Conservation (phyloP, 2,888 invertebrate species). For the Apamea anceps region DNA sequence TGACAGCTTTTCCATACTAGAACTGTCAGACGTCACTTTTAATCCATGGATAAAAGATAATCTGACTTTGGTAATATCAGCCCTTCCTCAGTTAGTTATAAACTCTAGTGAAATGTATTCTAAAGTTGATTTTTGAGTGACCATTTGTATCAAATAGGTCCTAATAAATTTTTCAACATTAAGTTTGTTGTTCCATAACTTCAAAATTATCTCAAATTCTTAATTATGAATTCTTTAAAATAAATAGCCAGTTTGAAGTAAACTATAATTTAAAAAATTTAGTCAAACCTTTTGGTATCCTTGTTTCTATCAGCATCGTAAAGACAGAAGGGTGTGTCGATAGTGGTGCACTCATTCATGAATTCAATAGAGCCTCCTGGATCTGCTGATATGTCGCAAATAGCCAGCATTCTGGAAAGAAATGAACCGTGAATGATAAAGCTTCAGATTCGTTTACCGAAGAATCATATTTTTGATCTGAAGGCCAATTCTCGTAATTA, state of each 20-base stretch:
- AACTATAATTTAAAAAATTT: background rate
- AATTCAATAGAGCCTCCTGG: conserved; percentile 99
- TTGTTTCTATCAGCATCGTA: conserved; percentile 99
- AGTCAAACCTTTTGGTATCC: conserved; percentile 95
- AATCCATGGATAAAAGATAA: background rate
- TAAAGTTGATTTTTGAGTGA: background rate
- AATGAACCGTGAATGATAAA: background rate
- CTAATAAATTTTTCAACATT: background rate
- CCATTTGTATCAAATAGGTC: background rate
- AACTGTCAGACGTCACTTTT: background rate
- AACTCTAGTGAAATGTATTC: background rate
- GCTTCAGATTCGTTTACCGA: accelerated
- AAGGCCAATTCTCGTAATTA: too few relatives aligned
- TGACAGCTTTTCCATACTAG: background rate
- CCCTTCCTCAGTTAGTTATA: too few relatives aligned
- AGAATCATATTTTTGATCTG: background rate
- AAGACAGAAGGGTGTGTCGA: conserved; percentile 99
- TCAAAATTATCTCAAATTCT: background rate
- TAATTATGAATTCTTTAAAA: background rate
- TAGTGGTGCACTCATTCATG: conserved; percentile 99
- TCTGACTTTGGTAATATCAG: background rate
- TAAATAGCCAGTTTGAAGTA: background rate
- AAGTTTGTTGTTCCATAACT: background rate
- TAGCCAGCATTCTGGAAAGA: conserved; percentile 94
- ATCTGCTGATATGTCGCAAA: conserved; percentile 99